Percentiles rank a stretch among this genome's conserved stretches.
Conservation (phyloP, 2,797 vertebrate genomes). For the Mormyrops attenuatus region DNA sequence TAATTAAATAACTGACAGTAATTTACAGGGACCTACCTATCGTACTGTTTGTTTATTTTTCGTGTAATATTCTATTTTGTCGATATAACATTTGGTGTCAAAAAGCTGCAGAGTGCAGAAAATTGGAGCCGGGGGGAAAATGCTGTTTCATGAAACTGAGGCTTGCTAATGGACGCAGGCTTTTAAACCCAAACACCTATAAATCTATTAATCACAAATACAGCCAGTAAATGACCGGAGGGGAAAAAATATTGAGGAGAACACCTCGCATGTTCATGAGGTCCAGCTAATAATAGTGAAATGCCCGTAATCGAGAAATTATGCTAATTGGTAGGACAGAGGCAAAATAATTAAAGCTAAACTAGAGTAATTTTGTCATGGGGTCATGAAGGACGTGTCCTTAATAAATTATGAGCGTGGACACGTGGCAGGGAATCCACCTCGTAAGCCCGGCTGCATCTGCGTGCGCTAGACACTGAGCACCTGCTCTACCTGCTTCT, state of each 20-base stretch:
- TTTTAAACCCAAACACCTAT: background rate
- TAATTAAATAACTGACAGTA: background rate
- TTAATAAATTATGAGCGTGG: background rate
- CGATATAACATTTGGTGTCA: background rate
- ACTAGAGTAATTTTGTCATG: conserved; percentile 2
- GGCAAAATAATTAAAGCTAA: background rate
- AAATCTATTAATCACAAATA: background rate
- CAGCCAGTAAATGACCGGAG: background rate
- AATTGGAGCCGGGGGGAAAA: background rate
- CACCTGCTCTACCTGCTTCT: background rate
- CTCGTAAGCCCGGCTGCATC: background rate
- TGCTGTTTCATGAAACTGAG: background rate
- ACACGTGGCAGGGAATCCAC: background rate
- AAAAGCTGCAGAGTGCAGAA: background rate
- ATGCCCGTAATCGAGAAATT: background rate
- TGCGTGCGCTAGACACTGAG: background rate
- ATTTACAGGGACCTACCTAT: background rate
- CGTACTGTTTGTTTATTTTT: background rate
- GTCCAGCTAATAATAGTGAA: background rate
- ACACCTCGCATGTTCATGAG: background rate
- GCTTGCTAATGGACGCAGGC: background rate
- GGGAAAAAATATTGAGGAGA: background rate
- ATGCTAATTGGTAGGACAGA: background rate
- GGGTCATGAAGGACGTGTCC: background rate
- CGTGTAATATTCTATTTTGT: background rate